Evolutionary conservation across 1,140 invertebrate species (phyloP), one percentile per base, ranked within the genome.

Genomic region (Heliconius hewitsoni): DNA sequence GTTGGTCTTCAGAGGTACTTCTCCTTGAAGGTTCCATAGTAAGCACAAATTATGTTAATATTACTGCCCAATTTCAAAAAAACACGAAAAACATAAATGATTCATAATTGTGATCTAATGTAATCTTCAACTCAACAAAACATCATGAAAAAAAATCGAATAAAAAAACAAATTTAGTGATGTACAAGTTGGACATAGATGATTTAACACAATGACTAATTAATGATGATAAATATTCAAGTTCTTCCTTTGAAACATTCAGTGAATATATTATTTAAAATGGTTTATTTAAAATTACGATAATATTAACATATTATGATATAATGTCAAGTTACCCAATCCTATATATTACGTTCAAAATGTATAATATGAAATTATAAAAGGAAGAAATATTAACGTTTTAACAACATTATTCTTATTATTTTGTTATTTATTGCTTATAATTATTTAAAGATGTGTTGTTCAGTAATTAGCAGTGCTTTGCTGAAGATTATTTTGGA

Each of bases 21-120:
- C 89, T 91, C 90, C 92, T 88, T 84, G 92, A 91, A 76, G 90
- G 85, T 89, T 93, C 91, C 91, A 95, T 93, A 74, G 71, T 77
- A 78, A 72, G 52, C 60, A 23, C 50, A 79, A 76, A 81, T 52
- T 72, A 23, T 76, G 46, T 55, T 77, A 70, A 46, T 80, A 23
- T 75, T 74, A 71, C 71, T 55, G 39, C 52, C 42, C 42, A 39
- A 77, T 77, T 34, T 78, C 57, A 55, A 80, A 76, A 76, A 75
- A 77, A 82, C 81, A 79, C 74, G 75, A 85, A 83, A 85, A 86
- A 86, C 81, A 81, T 82, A 82, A 79, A 83, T 89, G 86, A 89
- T 85, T 89, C 87, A 89, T 89, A 82, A 81, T 85, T 84, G 75
- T 86, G 81, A 83, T 85, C 76, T 85, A 77, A 83, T 83, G 82